Evolutionary conservation across 2,888 invertebrate genomes (phyloP), one percentile per base, ranked within the genome.

Genomic region (Nomada lathburiana): DNA sequence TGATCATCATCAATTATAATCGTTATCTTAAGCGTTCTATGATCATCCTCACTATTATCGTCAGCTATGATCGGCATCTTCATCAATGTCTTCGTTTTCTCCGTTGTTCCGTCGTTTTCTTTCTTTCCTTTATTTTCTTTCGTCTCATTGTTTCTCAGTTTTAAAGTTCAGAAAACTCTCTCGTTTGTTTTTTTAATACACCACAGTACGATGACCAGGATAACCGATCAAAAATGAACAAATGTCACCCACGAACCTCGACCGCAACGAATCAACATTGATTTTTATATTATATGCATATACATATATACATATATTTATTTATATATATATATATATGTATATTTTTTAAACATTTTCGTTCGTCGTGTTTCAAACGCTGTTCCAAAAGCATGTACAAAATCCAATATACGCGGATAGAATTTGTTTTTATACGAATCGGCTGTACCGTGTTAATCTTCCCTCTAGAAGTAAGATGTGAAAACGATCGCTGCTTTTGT

Each of bases 321-420:
- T 60, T 50, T 26, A 26, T 16, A 11, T 53, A 20, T 47, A 4
- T 60, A 16, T 36, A 2, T 60, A 47, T 3, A 42, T 59, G 1
- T 52, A 20, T 53, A n/a, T 53, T 20, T 44, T 23, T 18, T 42
- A 20, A 7, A 11, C 20, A 11, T 5, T 59, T 47, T 47, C 47
- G 13, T 59, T 47, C 47, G 26, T 68, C 42, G 13, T 59, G n/a
- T 26, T 70, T 50, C 77, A 69, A 74, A 62, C 82, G 82, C 84
- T 81, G 87, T 52, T 78, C 26, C 13, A 86, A 85, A 86, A 87
- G 74, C 80, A 82, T 88, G 88, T 88, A 88, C 85, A 88, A 88
- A 88, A 88, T 84, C 86, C 83, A 88, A 86, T 75, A 82, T 78
- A 62, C 80, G 83, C 83, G 80, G 81, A 76, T 85, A 80, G 78